A percentile compares a stretch with the other conserved stretches of the same genome.
Evolutionary conservation across 2,888 invertebrate genomes (phyloP).

Genomic region (Eristalis pertinax): DNA sequence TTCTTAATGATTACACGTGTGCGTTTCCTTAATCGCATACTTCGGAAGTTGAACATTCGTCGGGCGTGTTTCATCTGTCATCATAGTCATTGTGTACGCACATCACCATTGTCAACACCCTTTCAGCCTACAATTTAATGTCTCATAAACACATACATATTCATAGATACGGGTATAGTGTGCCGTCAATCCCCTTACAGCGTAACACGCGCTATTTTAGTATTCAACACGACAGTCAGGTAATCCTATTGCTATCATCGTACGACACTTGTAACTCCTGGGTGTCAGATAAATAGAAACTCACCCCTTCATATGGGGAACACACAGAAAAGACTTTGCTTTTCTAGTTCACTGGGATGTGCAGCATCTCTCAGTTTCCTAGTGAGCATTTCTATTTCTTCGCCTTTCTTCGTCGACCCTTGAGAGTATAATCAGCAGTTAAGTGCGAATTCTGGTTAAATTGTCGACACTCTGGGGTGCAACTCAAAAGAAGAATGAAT

Average conservation of each 20-base stretch:
- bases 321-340: neutral
- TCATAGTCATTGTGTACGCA: constrained; percentile 24
- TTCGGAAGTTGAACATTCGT: constrained; percentile 29
- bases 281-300: constrained; percentile 62
- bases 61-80: constrained; percentile 43
- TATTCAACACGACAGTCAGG: constrained; percentile 53
- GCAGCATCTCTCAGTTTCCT: neutral
- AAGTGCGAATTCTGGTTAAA: constrained; percentile 25
- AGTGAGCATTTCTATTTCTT: neutral
- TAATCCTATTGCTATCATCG: constrained; percentile 64
- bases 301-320: constrained; percentile 14
- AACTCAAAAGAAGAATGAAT: constrained; percentile 10
- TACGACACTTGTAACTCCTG: constrained; percentile 65
- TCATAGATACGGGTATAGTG: neutral
- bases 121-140: constrained; percentile 46
- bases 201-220: constrained; percentile 46
- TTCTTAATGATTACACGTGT: constrained; percentile 51
- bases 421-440: constrained; percentile 20
- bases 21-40: constrained; percentile 21
- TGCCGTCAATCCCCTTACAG: constrained; percentile 18
- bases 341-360: constrained; percentile 2
- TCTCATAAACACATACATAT: neutral
- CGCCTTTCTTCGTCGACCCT: neutral
- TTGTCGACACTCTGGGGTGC: neutral
- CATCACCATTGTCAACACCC: constrained; percentile 37